These are phyloP conservation scores for Phortica variegata DNA, from an alignment of 1,140 invertebrate species.

Conservation along the genomic window DNA sequence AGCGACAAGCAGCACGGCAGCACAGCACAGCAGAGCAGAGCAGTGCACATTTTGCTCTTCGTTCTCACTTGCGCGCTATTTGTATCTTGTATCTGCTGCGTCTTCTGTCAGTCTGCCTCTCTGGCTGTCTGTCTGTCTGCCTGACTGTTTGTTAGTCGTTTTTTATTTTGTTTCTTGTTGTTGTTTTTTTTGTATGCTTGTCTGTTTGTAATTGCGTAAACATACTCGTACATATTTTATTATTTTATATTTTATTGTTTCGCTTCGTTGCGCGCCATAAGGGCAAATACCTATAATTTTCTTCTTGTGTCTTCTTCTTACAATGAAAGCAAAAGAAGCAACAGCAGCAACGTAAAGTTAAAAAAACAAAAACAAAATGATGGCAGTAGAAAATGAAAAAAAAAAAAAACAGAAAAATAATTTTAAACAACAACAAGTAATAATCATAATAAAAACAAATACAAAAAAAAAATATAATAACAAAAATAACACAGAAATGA, in stretches of 20 bases:
- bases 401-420: slow-evolving; percentile 7
- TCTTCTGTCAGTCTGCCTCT: slow-evolving; percentile 19
- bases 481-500: no score
- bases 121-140: slow-evolving; percentile 19
- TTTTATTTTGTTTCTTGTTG: neutral
- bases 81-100: no score
- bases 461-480: no score
- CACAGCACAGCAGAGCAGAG: no score
- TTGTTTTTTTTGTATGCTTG: neutral
- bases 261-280: slow-evolving; percentile 55
- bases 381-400: neutral
- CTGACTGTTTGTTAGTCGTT: no score
- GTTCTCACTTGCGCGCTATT: no score
- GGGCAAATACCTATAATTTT: slow-evolving; percentile 57
- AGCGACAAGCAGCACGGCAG: no score
- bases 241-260: slow-evolving; percentile 56
- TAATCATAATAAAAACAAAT: no score
- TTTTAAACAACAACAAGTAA: no score
- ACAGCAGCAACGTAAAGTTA: slow-evolving; percentile 10
- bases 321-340: slow-evolving; percentile 31
- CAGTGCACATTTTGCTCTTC: no score
- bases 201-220: slow-evolving; percentile 50
- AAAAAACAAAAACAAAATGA: slow-evolving; percentile 10
- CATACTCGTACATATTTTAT: slow-evolving; percentile 53
- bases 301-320: slow-evolving; percentile 52